These are phyloP conservation scores for Momotus momota DNA, from an alignment of 2,797 vertebrate species.

Conservation along the genomic window DNA sequence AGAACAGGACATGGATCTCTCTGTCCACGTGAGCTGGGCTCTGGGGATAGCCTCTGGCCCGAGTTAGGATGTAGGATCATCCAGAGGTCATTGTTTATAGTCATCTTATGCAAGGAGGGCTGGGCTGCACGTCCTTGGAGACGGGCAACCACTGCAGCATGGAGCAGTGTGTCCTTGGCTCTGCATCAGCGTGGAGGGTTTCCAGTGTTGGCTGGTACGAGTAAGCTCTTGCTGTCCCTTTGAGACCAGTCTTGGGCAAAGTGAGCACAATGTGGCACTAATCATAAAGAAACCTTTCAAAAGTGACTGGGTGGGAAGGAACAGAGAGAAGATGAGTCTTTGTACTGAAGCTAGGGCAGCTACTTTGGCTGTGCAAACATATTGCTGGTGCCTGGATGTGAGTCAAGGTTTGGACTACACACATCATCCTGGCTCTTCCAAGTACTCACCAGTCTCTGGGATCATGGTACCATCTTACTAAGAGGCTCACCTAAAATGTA, in stretches of 20 bases:
- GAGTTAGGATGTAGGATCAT: background rate
- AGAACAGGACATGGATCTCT: background rate
- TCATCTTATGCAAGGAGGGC: background rate
- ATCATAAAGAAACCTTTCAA: background rate
- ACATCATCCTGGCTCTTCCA: fast-evolving
- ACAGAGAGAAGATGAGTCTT: background rate
- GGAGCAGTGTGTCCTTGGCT: slow-evolving; percentile 24
- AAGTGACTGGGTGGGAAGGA: background rate
- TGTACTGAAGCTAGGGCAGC: background rate
- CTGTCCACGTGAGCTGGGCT: background rate
- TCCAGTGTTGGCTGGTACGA: background rate
- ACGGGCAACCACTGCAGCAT: background rate
- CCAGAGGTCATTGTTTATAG: background rate
- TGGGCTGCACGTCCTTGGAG: background rate
- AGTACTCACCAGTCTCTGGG: background rate
- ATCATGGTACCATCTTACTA: background rate
- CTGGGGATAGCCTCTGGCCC: background rate
- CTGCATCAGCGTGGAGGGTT: background rate
- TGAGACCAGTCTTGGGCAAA: background rate
- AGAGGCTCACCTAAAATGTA: background rate
- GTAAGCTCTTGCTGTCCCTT: background rate
- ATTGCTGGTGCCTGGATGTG: background rate
- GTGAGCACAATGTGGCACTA: background rate
- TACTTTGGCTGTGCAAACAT: fast-evolving
- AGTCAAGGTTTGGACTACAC: background rate